Percentiles rank a stretch among this genome's conserved stretches.
Evolutionary conservation across 2,797 vertebrate genomes (phyloP).

Genomic region (Peromyscus nudipes): DNA sequence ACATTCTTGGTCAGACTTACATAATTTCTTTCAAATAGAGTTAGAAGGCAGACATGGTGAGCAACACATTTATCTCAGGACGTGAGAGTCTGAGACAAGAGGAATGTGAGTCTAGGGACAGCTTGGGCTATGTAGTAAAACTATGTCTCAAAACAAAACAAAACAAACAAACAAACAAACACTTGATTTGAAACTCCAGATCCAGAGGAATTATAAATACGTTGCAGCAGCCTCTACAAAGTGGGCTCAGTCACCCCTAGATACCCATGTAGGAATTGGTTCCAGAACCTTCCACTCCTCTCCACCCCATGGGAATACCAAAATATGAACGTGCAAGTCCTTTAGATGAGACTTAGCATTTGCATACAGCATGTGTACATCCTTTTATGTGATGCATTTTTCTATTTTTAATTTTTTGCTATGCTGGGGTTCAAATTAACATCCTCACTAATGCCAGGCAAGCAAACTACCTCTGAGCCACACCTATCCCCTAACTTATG

Average conservation of each 20-base stretch:
- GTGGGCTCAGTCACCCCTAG: not conserved
- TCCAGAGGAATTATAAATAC: conserved; percentile 60
- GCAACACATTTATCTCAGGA: not conserved
- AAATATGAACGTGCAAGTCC: not conserved
- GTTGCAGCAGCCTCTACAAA: conserved; percentile 7
- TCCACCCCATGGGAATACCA: not conserved
- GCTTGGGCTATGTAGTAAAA: not conserved
- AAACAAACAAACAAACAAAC: not conserved
- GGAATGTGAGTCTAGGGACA: not conserved
- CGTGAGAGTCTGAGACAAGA: not conserved
- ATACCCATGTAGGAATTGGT: not conserved
- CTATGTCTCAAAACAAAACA: not conserved
- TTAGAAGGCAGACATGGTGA: conserved; percentile 9
- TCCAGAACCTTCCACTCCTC: not conserved
- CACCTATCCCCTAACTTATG: not conserved
- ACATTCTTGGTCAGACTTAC: conserved; percentile 68
- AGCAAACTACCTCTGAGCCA: not conserved
- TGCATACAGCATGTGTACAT: not conserved
- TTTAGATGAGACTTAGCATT: not conserved
- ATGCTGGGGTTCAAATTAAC: not conserved
- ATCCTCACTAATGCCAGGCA: not conserved
- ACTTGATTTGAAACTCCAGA: not conserved
- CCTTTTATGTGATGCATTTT: not conserved
- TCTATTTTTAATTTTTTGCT: not conserved
- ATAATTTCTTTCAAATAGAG: conserved; percentile 69